These are phyloP conservation scores for Campaea margaritaria DNA, from an alignment of 2,888 invertebrate genomes.

Conservation along the genomic window DNA sequence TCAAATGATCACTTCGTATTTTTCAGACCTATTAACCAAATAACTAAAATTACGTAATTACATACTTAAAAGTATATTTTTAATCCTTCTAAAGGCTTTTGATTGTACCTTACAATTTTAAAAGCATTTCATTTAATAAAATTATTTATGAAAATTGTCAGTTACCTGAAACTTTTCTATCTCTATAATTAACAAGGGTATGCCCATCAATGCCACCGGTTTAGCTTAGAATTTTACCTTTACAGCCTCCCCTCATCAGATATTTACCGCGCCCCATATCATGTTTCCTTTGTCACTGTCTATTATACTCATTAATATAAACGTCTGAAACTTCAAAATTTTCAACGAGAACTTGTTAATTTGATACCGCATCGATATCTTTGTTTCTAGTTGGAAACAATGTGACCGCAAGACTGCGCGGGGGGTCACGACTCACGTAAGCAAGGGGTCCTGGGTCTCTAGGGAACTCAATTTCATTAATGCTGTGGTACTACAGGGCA, in stretches of 20 bases:
- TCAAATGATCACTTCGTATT: too few species aligned
- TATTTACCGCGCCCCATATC: slow-evolving; percentile 38
- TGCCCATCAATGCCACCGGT: slow-evolving; percentile 13
- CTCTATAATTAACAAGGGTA: not conserved
- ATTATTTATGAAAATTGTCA: not conserved
- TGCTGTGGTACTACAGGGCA: slow-evolving; percentile 62
- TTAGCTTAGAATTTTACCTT: slow-evolving; percentile 30
- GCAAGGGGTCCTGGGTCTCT: slow-evolving; percentile 62
- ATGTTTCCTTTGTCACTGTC: slow-evolving; percentile 42
- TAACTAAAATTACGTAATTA: too few species aligned
- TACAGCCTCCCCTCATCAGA: slow-evolving; percentile 38
- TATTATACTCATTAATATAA: slow-evolving; percentile 48
- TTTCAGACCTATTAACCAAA: too few species aligned
- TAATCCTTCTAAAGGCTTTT: too few species aligned
- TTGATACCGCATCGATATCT: slow-evolving; percentile 57
- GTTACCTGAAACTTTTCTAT: not conserved
- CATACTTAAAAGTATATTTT: too few species aligned
- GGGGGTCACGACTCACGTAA: slow-evolving; percentile 48
- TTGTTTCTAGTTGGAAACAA: slow-evolving; percentile 57
- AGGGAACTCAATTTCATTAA: slow-evolving; percentile 83
- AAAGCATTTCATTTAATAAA: not conserved
- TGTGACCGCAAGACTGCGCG: slow-evolving; percentile 49
- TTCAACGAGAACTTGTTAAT: slow-evolving; percentile 53
- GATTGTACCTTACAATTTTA: not conserved
- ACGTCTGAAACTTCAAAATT: slow-evolving; percentile 46